Base-by-base conservation (phyloP, 2,797 vertebrate species). In the Notolabrus celidotus region DNA sequence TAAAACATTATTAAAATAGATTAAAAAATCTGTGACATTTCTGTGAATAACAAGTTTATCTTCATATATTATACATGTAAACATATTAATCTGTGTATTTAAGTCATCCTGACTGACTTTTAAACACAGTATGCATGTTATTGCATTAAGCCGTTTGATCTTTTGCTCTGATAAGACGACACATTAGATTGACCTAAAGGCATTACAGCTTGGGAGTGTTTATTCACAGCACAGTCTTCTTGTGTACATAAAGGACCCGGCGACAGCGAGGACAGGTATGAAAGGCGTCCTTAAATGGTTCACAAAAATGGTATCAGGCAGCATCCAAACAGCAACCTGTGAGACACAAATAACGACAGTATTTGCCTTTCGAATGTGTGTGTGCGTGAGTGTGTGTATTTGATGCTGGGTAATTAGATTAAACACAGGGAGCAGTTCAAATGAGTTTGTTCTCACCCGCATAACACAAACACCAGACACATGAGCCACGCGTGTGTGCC, bases 191-290 rank as follows among this genome's bases (percentile, higher is more conserved):
- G 16, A 27, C 16, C 29, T 31, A 6, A 27, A 27, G 4, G 29
- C 9, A 27, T n/a, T 49, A 31, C 8, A 7, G 7, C 29, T 31
- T 31, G 29, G 31, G 7, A 11, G 19, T 51, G 8, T 42, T 88
- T 78, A 84, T 54, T 70, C 2, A 39, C 77, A 83, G 83, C 94
- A 96, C 6, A n/a, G 88, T 74, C 59, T 77, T 94, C 70, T 76
- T 95, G 71, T 95, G 89, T 42, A 94, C 74, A 14, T 94, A 93
- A 67, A 96, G 90, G 53, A 95, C 89, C 1, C 23, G 87, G 0
- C n/a, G 54, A 75, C 96, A 97, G 65, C 2, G 74, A 0, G 96
- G 95, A 52, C 96, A 96, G 2, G 80, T 86, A 70, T 96, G 96
- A 50, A 86, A 87, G 74, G 91, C 92, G 0, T 97, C 96, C 87